Base-by-base conservation (phyloP, 2,888 invertebrate species). In the Electrophaes corylata region DNA sequence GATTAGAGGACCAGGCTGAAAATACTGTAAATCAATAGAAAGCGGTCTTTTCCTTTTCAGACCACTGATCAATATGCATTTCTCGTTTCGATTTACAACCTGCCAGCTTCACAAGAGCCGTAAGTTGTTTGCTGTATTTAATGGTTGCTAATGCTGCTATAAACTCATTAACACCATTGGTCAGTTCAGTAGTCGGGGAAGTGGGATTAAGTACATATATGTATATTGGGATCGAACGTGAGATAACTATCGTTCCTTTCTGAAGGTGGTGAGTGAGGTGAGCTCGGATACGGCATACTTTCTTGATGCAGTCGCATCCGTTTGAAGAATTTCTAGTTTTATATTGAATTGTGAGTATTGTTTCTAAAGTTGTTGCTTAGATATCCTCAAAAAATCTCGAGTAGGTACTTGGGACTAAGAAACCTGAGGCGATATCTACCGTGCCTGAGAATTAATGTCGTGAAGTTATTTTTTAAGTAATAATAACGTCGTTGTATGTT, bases 251-350 rank as follows among this genome's bases (percentile, higher is more conserved):
- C 75, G 61, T 69, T 67, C 39, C 73, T 73, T 72, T 78, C 73
- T 70, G 62, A 71, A 73, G 71, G 75, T 74, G 68, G 75, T 74
- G 64, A 67, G 70, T 70, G 67, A 74, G 68, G 75, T 74, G 64
- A 67, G 70, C 70, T 66, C 72, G 70, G 78, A 72, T 75, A 72
- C 79, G 88, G 74, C 87, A 84, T 78, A 89, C 89, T 89, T 90
- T 87, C 86, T 79, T 84, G 78, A 81, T 73, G 75, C 70, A 77
- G 79, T 77, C 74, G 77, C 78, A 85, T 87, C 86, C 86, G 87
- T 78, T 70, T 81, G 66, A 69, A 66, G 66, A 69, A 73, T 80
- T 81, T 81, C 81, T 83, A 70, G 73, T 80, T 81, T 77, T 73
- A 76, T 77, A n/a, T 65, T 63, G 60, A 60, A 60, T 75, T 78